Evolutionary conservation across 2,888 invertebrate genomes (phyloP).

Genomic region (Tribolium freemani): DNA sequence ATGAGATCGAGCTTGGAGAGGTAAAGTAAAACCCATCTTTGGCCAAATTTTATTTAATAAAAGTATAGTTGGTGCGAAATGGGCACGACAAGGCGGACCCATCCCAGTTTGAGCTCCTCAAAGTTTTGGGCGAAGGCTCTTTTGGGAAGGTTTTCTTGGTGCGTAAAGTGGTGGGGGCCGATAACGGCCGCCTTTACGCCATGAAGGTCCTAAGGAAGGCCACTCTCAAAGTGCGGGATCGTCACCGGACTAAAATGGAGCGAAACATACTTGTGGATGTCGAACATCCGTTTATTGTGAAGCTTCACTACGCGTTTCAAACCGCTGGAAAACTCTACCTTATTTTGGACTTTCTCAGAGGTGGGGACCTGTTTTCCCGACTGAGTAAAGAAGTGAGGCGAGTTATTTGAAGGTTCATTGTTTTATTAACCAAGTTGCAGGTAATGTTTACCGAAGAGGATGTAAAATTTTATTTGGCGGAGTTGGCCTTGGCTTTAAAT

Average conservation of each 20-base stretch:
- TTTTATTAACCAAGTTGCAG: slow-evolving; percentile 70
- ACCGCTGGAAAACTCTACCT: slow-evolving; percentile 99
- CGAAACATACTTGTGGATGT: slow-evolving; percentile 98
- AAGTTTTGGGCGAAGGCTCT: slow-evolving; percentile 96
- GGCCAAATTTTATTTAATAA: not conserved
- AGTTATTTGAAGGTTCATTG: not conserved
- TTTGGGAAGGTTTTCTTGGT: slow-evolving; percentile 99
- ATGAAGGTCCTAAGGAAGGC: slow-evolving; percentile 99
- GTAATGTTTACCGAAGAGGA: slow-evolving; percentile 99
- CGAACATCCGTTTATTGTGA: slow-evolving; percentile 98
- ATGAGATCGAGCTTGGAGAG: slow-evolving; percentile 93
- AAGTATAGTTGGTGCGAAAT: slow-evolving; percentile 80
- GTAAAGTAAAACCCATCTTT: slow-evolving; percentile 52
- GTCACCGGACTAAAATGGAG: slow-evolving; percentile 98
- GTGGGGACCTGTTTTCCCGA: slow-evolving; percentile 98
- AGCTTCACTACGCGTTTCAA: slow-evolving; percentile 99
- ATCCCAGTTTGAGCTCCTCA: slow-evolving; percentile 96
- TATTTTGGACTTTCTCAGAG: slow-evolving; percentile 96
- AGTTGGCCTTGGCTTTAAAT: slow-evolving; percentile 95
- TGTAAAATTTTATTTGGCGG: slow-evolving; percentile 99
- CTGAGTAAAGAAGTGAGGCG: slow-evolving; percentile 93
- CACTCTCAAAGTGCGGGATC: slow-evolving; percentile 95
- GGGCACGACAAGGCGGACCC: slow-evolving; percentile 97
- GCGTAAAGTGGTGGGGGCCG: slow-evolving; percentile 92
- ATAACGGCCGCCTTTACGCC: slow-evolving; percentile 95